phyloP scores from a whole-genome alignment of 2,888 invertebrate genomes.

The Mythimna loreyi region DNA sequence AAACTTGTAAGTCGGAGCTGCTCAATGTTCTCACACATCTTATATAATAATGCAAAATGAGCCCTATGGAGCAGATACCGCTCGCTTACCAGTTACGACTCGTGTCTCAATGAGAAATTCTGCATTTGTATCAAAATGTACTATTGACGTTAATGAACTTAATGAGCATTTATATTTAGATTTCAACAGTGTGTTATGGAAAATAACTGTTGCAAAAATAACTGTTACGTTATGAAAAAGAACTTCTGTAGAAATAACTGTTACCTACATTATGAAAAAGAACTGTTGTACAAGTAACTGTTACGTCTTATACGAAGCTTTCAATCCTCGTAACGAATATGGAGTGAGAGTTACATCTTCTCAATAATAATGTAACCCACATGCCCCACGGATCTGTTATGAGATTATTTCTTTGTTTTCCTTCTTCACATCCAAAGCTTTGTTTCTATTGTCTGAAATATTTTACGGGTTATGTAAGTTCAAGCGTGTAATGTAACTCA shows the following conservation, averaged over 20 bases:
- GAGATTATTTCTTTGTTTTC: slow-evolving; percentile 41
- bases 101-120: no score
- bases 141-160: no score
- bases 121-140: no score
- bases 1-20: no score
- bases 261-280: slow-evolving; percentile 47
- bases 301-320: slow-evolving; percentile 44
- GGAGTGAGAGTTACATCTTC: slow-evolving; percentile 25
- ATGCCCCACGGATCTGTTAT: slow-evolving; percentile 24
- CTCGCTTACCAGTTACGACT: no score
- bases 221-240: slow-evolving; percentile 41
- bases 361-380: slow-evolving; percentile 21
- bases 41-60: no score
- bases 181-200: slow-evolving; percentile 23
- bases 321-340: slow-evolving; percentile 33
- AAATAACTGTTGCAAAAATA: slow-evolving; percentile 15
- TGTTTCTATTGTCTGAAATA: slow-evolving; percentile 53
- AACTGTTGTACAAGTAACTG: slow-evolving; percentile 14
- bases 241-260: slow-evolving; percentile 13
- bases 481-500: slow-evolving; percentile 27
- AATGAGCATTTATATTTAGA: no score
- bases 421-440: slow-evolving; percentile 34
- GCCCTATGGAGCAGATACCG: no score
- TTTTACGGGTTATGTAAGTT: slow-evolving; percentile 54
- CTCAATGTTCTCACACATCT: no score